phyloP scores from a whole-genome alignment of 2,113 vertebrate genomes.

The Zosterops borbonicus region DNA sequence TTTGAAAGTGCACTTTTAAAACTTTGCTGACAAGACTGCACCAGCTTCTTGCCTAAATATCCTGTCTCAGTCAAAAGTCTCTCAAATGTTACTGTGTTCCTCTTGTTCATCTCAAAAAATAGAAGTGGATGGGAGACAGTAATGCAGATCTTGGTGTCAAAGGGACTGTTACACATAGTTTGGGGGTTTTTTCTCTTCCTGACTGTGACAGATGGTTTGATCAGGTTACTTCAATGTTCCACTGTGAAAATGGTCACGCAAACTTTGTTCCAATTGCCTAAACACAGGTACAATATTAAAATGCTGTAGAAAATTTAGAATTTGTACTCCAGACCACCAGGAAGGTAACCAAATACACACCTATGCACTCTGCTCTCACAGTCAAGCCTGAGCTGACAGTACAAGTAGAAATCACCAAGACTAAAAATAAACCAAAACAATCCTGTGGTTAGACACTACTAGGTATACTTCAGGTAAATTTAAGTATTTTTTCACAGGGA shows the following conservation, averaged over 20 bases:
- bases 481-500: background rate
- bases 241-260: background rate
- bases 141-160: background rate
- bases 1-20: background rate
- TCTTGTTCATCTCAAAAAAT: background rate
- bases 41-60: background rate
- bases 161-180: background rate
- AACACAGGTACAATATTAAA: background rate
- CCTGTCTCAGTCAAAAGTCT: background rate
- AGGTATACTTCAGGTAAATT: background rate
- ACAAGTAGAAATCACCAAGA: background rate
- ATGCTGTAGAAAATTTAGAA: background rate
- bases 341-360: background rate
- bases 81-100: background rate
- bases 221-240: background rate
- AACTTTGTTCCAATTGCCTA: background rate
- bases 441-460: background rate
- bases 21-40: background rate
- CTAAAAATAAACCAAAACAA: background rate
- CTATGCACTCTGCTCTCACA: background rate
- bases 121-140: background rate
- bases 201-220: background rate
- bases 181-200: background rate
- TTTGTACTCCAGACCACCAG: background rate
- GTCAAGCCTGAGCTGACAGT: background rate